Conservation (phyloP, 1,140 invertebrate genomes). For the Colletes gigas region DNA sequence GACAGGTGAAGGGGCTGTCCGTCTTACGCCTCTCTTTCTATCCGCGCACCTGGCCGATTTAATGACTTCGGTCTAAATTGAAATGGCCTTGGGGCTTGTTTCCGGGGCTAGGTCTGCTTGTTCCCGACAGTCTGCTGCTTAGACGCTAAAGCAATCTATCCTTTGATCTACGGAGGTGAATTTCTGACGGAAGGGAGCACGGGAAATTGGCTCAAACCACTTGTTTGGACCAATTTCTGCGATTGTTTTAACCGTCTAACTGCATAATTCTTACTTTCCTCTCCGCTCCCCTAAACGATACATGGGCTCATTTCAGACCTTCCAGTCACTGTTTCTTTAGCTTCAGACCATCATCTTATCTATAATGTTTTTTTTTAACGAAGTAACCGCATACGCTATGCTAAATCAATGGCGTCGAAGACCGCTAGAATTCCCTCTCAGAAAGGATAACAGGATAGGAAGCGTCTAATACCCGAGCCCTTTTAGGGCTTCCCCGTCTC, state of each 20-base stretch:
- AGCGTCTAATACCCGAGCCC: too few species aligned
- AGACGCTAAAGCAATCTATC: neutral
- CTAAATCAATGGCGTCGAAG: too few species aligned
- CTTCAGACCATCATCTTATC: too few species aligned
- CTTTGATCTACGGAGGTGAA: neutral
- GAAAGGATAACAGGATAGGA: too few species aligned
- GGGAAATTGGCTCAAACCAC: neutral
- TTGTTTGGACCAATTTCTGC: neutral
- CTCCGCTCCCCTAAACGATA: too few species aligned
- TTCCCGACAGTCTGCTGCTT: neutral
- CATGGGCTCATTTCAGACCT: too few species aligned
- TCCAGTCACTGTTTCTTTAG: too few species aligned
- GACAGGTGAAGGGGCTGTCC: conserved; percentile 60
- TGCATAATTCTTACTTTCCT: too few species aligned
- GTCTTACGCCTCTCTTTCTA: conserved; percentile 39
- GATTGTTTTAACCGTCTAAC: neutral
- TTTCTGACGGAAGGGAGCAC: neutral
- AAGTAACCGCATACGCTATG: too few species aligned
- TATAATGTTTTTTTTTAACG: too few species aligned
- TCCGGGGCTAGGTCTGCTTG: conserved; percentile 23
- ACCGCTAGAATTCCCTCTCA: too few species aligned
- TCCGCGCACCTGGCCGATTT: conserved; percentile 56
- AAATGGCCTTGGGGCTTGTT: conserved; percentile 45
- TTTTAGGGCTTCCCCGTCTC: too few species aligned
- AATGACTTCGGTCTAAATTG: conserved; percentile 55